Evolutionary conservation across 2,797 vertebrate genomes (phyloP), one percentile per base, ranked within the genome.

Genomic region (Coendou prehensilis): DNA sequence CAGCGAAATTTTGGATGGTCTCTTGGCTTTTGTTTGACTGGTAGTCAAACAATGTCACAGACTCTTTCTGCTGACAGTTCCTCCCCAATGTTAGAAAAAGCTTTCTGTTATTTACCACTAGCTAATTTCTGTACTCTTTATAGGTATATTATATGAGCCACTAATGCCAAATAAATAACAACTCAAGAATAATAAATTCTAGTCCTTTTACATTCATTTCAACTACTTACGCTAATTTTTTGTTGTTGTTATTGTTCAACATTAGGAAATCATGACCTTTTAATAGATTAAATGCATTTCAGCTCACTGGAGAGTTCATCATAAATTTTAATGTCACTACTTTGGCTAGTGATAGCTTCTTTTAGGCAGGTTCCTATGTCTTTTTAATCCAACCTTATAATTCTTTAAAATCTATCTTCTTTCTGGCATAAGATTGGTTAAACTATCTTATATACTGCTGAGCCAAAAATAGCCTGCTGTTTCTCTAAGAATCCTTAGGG

Each of bases 111-210:
- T 73, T 83, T 84, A 83, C 15, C 33, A 84, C 75, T 33, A 89
- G 10, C 67, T 91, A 82, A 69, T 92, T 89, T 45, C 30, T 75
- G 45, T 69, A 61, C 59, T 89, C 23, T 89, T 88, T 82, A 89
- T 61, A 54, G 41, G 9, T 41, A 33, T 6, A 84, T 33, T 79
- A 75, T 86, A 87, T 56, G 56, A 93, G 63, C 41, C 86, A 93
- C 37, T 75, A 69, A 80, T 7, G 14, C 17, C 57, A 83, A 96
- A 90, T 89, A 93, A 92, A 91, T 73, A 56, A 78, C 10, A 9
- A 11, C 14, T 84, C 82, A 82, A 82, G 63, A 84, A n/a, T 81
- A 87, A 87, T 79, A 87, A 69, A 89, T 87, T 90, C 80, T 83
- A 85, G 30, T 81, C 6, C 45, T 33, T 93, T 93, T 56, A 87